These are phyloP conservation scores for Mesoligia furuncula DNA, from an alignment of 2,888 invertebrate genomes.

Conservation along the genomic window DNA sequence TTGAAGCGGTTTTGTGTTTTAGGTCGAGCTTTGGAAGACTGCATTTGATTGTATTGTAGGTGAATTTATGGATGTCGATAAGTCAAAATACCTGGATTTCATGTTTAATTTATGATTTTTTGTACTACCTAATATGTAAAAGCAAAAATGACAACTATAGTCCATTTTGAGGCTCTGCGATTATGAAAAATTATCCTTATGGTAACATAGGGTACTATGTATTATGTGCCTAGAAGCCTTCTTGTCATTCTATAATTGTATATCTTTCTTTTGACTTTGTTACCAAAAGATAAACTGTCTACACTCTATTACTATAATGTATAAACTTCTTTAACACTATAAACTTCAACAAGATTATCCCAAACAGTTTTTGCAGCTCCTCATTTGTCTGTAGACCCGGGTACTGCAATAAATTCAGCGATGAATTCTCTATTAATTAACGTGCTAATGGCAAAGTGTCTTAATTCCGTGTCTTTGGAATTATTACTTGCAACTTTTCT, in stretches of 20 bases:
- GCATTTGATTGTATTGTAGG: constrained; percentile 55
- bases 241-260: not conserved
- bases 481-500: constrained; percentile 53
- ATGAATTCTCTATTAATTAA: constrained; percentile 63
- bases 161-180: not conserved
- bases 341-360: constrained; percentile 52
- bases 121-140: not conserved
- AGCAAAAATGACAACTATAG: not conserved
- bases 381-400: constrained; percentile 48
- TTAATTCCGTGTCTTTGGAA: constrained; percentile 49
- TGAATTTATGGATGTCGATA: constrained; percentile 42
- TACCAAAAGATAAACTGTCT: not conserved
- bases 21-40: constrained; percentile 38
- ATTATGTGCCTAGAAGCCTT: too few relatives aligned
- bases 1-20: constrained; percentile 49
- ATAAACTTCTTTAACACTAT: constrained; percentile 21
- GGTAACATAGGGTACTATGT: not conserved
- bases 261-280: not conserved
- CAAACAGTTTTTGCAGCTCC: constrained; percentile 46
- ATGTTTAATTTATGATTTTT: constrained; percentile 12
- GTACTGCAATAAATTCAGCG: constrained; percentile 54
- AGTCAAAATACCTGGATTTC: constrained; percentile 11
- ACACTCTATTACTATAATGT: not conserved
- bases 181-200: not conserved
- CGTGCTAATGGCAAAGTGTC: constrained; percentile 61